Base-by-base conservation (phyloP, 2,113 vertebrate species). In the Oriolus oriolus region DNA sequence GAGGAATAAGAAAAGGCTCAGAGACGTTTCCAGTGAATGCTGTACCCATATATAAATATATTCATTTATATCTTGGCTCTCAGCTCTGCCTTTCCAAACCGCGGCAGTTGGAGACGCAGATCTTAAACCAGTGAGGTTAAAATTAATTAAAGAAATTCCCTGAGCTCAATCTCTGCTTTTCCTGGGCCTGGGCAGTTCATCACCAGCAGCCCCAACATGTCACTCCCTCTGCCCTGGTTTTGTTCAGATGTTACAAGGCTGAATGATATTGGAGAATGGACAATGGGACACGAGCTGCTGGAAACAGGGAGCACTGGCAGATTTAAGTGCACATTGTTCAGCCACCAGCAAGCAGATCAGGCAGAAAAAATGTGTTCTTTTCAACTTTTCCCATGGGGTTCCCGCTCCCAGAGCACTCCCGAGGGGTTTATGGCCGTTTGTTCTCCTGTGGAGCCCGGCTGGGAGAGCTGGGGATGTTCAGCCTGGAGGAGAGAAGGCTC, bases 251-350 rank as follows among this genome's bases (percentile, higher is more conserved):
- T 96, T 90, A 53, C 1, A 97, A 96, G 96, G 96, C 96, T 97
- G 93, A 97, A 44, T 64, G 96, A 50, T 77, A 41, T 47, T 61
- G 85, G 93, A 96, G 95, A 96, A 97, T 97, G 92, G 89, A 97
- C 96, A 97, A 97, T 93, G 90, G 92, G 86, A 95, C 85, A 96
- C 75, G 44, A 90, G 90, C 93, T 95, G 93, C 64, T 94, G 95
- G 92, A 95, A 96, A 76, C 71, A 52, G 75, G 26, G 27, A 93
- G 54, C 64, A 8, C n/a, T 97, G 96, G 88, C 95, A 97, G 95
- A 96, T 96, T 95, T 96, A 95, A 87, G 92, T 57, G 85, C 65
- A n/a, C 86, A 96, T 96, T 96, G 95, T 96, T 96, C 44, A 60
- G 87, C 89, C 77, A 73, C 70, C 57, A 82, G 81, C 54, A 59